These are phyloP conservation scores for Camptogramma bilineatum DNA, from an alignment of 2,888 invertebrate species.

Conservation along the genomic window DNA sequence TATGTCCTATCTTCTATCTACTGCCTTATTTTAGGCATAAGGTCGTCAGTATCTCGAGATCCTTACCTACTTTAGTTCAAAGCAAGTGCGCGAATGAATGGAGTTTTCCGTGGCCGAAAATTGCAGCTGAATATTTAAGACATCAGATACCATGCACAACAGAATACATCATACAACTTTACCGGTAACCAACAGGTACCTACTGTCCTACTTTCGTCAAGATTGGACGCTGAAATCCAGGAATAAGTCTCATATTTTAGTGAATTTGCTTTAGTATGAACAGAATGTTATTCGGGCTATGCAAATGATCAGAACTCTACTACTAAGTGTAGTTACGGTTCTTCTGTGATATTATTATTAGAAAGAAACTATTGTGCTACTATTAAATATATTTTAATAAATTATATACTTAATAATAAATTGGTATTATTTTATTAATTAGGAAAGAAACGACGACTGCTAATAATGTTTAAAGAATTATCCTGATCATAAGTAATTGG, in stretches of 20 bases:
- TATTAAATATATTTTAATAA: too few relatives aligned
- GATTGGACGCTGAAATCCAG: background rate
- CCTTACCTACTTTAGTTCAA: slow-evolving; percentile 51
- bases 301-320: too few relatives aligned
- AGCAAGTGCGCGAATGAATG: slow-evolving; percentile 59
- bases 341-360: too few relatives aligned
- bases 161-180: background rate
- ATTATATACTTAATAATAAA: too few relatives aligned
- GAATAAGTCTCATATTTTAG: background rate
- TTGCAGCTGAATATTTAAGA: slow-evolving; percentile 65
- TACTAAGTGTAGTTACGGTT: too few relatives aligned
- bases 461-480: too few relatives aligned
- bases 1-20: slow-evolving; percentile 13
- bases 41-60: slow-evolving; percentile 18
- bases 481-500: too few relatives aligned
- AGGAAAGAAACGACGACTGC: too few relatives aligned
- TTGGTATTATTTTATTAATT: too few relatives aligned
- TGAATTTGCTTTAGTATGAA: background rate
- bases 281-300: background rate
- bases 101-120: slow-evolving; percentile 60
- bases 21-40: slow-evolving; percentile 8
- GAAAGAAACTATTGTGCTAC: too few relatives aligned
- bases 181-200: too few relatives aligned
- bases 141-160: slow-evolving; percentile 46
- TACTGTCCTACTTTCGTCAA: slow-evolving; percentile 1